These are phyloP conservation scores for Stigmatopora argus DNA, from an alignment of 2,113 vertebrate genomes.

Conservation along the genomic window DNA sequence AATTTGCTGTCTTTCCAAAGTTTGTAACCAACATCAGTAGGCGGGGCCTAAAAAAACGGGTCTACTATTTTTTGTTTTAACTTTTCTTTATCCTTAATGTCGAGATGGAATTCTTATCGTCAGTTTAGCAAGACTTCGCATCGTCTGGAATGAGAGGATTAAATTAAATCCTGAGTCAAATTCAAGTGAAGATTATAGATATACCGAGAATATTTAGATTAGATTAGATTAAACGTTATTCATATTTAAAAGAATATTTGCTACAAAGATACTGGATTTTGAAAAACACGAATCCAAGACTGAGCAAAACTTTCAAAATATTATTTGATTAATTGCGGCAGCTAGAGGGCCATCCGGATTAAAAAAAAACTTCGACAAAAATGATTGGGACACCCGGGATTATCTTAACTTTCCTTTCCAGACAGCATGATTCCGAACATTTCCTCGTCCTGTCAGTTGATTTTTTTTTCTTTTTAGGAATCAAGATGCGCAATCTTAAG, in stretches of 20 bases:
- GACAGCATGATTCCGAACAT: background rate
- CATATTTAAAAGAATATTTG: too few species aligned
- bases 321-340: too few species aligned
- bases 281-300: too few species aligned
- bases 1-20: background rate
- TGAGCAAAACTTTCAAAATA: too few species aligned
- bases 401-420: background rate
- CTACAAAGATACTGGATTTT: too few species aligned
- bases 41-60: background rate
- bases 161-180: too few species aligned
- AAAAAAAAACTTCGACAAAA: too few species aligned
- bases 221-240: too few species aligned
- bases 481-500: constrained; percentile 24
- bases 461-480: background rate
- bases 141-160: background rate
- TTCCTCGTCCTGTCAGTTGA: background rate
- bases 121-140: background rate
- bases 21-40: background rate
- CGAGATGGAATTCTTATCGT: background rate
- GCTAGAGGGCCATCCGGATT: too few species aligned
- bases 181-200: too few species aligned
- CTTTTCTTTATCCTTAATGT: background rate
- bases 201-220: too few species aligned
- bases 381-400: too few species aligned
- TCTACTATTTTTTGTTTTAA: background rate